A percentile compares a stretch with the other conserved stretches of the same genome.
phyloP scores from a whole-genome alignment of 2,797 vertebrate genomes.

The Pantherophis vulpinus region DNA sequence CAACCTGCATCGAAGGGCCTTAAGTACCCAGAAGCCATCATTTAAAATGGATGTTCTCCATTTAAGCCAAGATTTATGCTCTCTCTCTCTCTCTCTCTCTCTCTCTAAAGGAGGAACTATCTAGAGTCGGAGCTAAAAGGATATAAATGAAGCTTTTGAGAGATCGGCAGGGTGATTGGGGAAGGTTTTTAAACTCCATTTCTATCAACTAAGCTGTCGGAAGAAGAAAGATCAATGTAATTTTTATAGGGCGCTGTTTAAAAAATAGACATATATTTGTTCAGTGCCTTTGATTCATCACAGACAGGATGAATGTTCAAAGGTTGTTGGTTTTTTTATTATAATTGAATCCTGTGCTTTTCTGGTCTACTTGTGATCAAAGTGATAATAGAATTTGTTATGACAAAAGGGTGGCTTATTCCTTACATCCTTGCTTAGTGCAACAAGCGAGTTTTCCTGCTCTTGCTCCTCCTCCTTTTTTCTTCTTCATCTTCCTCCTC shows the following conservation, averaged over 20 bases:
- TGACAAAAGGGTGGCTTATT: neutral
- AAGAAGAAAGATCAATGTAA: neutral
- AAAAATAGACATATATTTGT: neutral
- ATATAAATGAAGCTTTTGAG: neutral
- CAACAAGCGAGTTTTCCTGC: neutral
- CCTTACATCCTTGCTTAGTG: neutral
- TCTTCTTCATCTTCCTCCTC: no score
- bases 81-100: no score
- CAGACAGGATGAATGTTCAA: neutral
- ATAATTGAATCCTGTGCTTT: neutral
- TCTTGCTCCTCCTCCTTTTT: neutral
- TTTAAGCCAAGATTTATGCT: neutral
- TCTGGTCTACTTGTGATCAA: neutral
- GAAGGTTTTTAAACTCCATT: neutral
- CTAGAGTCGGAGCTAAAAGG: neutral
- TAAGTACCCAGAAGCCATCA: neutral
- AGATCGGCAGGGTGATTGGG: neutral
- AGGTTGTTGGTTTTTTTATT: neutral
- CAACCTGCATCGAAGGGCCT: neutral
- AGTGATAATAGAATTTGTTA: neutral
- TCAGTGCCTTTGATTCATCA: neutral
- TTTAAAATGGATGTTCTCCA: neutral
- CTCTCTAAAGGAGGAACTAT: neutral
- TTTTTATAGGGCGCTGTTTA: neutral
- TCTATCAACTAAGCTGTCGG: neutral